Base-by-base conservation (phyloP, 2,113 vertebrate genomes). In the Capreolus pygargus region DNA sequence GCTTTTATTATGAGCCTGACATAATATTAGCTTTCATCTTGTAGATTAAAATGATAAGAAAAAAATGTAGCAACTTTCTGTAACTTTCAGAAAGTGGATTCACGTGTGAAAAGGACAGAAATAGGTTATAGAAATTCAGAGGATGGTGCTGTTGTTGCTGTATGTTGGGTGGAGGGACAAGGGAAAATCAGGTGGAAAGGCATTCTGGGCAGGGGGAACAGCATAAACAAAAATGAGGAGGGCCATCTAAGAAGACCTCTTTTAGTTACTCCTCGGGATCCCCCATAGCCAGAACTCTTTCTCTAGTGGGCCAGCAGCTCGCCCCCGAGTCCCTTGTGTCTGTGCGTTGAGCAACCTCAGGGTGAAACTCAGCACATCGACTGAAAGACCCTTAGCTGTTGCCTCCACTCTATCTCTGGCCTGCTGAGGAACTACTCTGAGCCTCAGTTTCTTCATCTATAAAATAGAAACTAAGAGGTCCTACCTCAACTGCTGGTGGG, bases 361-460 rank as follows among this genome's bases (percentile, higher is more conserved):
- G 17, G 7, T 23, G 9, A 1, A 7, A 39, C 55, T 16, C 17
- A 9, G 70, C 12, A 15, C 9, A 0, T 14, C 14, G 33, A 33
- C 25, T 36, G 52, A 54, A 79, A 54, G 58, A 30, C n/a, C 39
- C 39, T 60, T n/a, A 19, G 12, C 50, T 54, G 6, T 86, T 36
- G 86, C 36, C 28, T 84, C 60, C 28, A 6, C 39, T 86, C 47
- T 67, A 0, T 39, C 30, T 54, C 0, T 7, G 25, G 30, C 14
- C 17, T 30, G 2, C 61, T 61, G 30, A 5, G 58, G 36, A 76
- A 23, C 36, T 27, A 7, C 45, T 36, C 16, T 36, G 27, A 78
- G 39, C 13, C 82, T 91, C 43, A 6, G 36, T 82, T 93, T 94
- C n/a, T 50, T 95, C 54, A n/a, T 78, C 45, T 89, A 6, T 30